Conservation (phyloP, 2,113 vertebrate genomes). For the Potamarius usumacintae region DNA sequence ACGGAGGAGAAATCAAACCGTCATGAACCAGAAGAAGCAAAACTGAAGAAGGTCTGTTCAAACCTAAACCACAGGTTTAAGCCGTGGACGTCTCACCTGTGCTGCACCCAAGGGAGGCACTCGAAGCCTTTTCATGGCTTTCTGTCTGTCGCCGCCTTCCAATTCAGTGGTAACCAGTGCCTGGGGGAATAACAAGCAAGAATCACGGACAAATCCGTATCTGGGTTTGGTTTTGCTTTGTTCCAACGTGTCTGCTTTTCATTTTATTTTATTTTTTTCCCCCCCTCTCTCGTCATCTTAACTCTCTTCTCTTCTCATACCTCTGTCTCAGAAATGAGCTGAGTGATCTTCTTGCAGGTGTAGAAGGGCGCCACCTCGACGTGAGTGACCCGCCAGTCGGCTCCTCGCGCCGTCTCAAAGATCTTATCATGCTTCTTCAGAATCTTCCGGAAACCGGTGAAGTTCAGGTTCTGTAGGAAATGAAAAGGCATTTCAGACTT, state of each 20-base stretch:
- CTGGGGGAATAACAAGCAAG: conserved; percentile 61
- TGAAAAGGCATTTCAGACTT: no score
- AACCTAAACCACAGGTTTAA: no score
- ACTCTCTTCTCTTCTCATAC: conserved; percentile 61
- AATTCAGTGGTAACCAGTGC: conserved; percentile 92
- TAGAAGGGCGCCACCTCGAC: conserved; percentile 98
- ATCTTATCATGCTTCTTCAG: conserved; percentile 99
- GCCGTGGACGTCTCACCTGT: conserved; percentile 76
- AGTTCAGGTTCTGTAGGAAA: conserved; percentile 89
- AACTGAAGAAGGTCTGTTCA: no score
- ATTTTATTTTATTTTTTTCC: neutral
- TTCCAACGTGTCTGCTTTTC: neutral
- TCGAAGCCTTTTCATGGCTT: conserved; percentile 96
- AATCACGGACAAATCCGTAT: no score
- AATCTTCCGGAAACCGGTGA: conserved; percentile 98
- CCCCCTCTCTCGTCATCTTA: neutral
- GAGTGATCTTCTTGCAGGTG: conserved; percentile 98
- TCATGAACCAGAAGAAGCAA: neutral
- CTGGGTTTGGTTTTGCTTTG: neutral
- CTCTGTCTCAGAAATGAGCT: conserved; percentile 97
- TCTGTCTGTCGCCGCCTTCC: conserved; percentile 95
- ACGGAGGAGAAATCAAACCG: neutral
- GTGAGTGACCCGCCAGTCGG: conserved; percentile 93
- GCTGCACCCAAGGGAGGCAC: conserved; percentile 96
- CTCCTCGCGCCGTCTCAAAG: conserved; percentile 92